Evolutionary conservation across 2,797 vertebrate species (phyloP).

Genomic region (Arctocebus calabarensis): DNA sequence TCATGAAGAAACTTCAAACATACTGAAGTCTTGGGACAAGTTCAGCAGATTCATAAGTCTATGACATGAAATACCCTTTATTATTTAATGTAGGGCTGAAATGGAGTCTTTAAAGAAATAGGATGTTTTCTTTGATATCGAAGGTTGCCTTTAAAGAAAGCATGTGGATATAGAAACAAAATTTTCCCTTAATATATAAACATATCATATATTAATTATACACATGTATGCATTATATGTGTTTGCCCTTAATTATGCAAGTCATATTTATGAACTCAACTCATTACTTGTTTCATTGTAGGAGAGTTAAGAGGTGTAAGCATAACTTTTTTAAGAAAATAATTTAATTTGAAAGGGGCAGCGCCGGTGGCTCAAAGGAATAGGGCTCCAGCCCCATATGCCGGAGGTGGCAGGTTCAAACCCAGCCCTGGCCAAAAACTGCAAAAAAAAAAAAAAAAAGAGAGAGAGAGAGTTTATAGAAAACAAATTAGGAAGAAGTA

Average conservation of each 20-base stretch:
- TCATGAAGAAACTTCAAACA: neutral
- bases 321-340: constrained; percentile 47
- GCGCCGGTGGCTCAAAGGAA: too few species aligned
- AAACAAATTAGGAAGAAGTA: constrained; percentile 42
- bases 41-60: constrained; percentile 22
- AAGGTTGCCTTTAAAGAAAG: neutral
- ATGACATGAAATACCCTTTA: neutral
- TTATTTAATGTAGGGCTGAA: neutral
- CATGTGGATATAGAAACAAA: neutral
- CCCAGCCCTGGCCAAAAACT: too few species aligned
- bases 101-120: neutral
- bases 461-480: neutral
- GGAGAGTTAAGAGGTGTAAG: neutral
- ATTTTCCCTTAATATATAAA: neutral
- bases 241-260: constrained; percentile 1
- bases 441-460: too few species aligned
- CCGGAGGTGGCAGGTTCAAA: too few species aligned
- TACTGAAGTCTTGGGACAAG: neutral
- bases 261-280: neutral
- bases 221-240: neutral
- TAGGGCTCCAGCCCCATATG: too few species aligned
- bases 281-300: constrained; percentile 20
- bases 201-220: neutral
- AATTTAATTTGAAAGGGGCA: constrained; percentile 31
- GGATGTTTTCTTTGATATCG: neutral